Conservation (phyloP, 2,797 vertebrate species). For the Cephalopachus bancanus region DNA sequence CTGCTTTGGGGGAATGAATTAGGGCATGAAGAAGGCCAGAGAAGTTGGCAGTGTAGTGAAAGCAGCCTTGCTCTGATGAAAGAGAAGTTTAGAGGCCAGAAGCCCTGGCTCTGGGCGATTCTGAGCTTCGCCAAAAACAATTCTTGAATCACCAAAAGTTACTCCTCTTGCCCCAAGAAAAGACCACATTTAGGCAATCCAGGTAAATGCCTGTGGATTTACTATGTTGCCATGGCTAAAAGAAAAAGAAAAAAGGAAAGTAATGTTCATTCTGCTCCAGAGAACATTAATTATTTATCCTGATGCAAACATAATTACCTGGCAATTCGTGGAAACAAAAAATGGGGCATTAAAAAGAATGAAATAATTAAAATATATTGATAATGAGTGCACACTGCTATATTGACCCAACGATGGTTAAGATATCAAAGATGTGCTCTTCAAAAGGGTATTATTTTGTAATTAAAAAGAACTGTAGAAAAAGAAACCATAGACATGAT, state of each 20-base stretch:
- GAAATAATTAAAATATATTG: conserved; percentile 82
- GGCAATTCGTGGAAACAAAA: conserved; percentile 73
- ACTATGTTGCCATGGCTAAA: background rate
- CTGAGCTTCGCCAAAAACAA: background rate
- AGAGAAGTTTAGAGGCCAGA: background rate
- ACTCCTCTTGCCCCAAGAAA: background rate
- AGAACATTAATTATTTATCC: conserved; percentile 74
- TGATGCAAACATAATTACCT: conserved; percentile 63
- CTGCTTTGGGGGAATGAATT: background rate
- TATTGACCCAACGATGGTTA: conserved; percentile 85
- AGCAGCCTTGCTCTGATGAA: background rate
- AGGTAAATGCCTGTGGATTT: conserved; percentile 40
- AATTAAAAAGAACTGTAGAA: conserved; percentile 89
- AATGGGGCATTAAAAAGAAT: conserved; percentile 77
- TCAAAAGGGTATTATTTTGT: conserved; percentile 88
- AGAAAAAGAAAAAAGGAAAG: background rate
- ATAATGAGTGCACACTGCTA: conserved; percentile 80
- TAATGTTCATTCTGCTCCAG: conserved; percentile 51
- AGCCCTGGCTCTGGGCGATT: background rate
- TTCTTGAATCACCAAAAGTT: conserved; percentile 1
- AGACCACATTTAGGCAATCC: background rate
- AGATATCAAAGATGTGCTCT: conserved; percentile 88
- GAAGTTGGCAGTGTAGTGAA: background rate
- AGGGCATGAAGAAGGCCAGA: background rate
- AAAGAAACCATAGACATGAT: conserved; percentile 84